These are phyloP conservation scores for Coptodon rendalli DNA, from an alignment of 2,113 vertebrate genomes.

Conservation along the genomic window DNA sequence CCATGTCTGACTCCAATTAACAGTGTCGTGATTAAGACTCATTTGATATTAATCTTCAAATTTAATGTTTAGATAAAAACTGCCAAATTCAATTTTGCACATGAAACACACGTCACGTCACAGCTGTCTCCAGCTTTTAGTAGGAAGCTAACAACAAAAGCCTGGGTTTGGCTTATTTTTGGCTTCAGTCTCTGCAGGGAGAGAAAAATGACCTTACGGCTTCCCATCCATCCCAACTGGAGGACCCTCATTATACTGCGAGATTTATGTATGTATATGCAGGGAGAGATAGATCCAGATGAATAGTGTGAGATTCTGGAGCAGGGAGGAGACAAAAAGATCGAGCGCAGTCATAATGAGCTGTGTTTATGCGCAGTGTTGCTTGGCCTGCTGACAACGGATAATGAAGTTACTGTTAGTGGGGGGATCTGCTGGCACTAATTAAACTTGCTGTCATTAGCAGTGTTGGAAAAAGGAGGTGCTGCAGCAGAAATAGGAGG, in stretches of 20 bases:
- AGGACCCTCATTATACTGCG: slow-evolving; percentile 45
- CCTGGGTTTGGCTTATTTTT: background rate
- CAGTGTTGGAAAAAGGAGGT: slow-evolving; percentile 71
- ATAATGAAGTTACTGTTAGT: slow-evolving; percentile 75
- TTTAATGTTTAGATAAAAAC: background rate
- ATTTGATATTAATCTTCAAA: slow-evolving; percentile 3
- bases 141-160: slow-evolving; percentile 12
- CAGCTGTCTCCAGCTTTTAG: background rate
- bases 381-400: slow-evolving; percentile 71
- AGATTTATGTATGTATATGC: slow-evolving; percentile 49
- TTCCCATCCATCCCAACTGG: slow-evolving; percentile 42
- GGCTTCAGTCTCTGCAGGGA: slow-evolving; percentile 27
- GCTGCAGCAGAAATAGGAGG: slow-evolving; percentile 43
- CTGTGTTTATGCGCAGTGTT: slow-evolving; percentile 72
- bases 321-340: slow-evolving; percentile 52
- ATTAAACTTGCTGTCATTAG: slow-evolving; percentile 85
- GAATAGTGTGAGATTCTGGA: slow-evolving; percentile 20
- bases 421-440: slow-evolving; percentile 67
- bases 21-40: background rate
- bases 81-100: background rate
- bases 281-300: slow-evolving; percentile 21
- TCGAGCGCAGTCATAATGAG: slow-evolving; percentile 66
- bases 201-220: slow-evolving; percentile 56
- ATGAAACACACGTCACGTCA: background rate
- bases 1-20: slow-evolving; percentile 10